Conservation (phyloP, 2,113 vertebrate species). For the Ploceus nigricollis region DNA sequence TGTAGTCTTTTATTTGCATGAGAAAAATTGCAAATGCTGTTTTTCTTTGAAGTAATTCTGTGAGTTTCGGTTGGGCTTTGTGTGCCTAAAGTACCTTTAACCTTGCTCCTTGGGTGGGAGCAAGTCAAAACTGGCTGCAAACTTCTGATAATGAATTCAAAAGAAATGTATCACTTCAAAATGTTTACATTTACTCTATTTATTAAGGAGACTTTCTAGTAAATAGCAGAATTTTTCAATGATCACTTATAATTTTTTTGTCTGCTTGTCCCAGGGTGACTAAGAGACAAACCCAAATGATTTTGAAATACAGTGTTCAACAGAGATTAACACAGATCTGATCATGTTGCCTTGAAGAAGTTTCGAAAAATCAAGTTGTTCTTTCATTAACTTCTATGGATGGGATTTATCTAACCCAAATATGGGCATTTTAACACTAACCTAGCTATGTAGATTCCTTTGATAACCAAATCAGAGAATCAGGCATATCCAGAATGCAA, state of each 20-base stretch:
- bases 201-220: not conserved
- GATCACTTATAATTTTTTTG: not conserved
- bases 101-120: not conserved
- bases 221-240: not conserved
- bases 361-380: not conserved
- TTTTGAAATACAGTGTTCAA: not conserved
- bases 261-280: not conserved
- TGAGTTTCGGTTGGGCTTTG: not conserved
- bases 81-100: not conserved
- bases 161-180: not conserved
- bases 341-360: not conserved
- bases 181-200: not conserved
- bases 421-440: not conserved
- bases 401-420: not conserved
- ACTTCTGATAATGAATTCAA: not conserved
- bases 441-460: not conserved
- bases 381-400: not conserved
- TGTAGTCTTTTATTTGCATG: not conserved
- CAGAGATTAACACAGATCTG: not conserved
- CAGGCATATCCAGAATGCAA: not conserved
- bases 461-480: not conserved
- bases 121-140: not conserved
- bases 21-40: slow-evolving; percentile 15
- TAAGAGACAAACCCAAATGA: not conserved
- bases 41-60: slow-evolving; percentile 24